Conservation (phyloP, 2,797 vertebrate species). For the Channallabes apus region DNA sequence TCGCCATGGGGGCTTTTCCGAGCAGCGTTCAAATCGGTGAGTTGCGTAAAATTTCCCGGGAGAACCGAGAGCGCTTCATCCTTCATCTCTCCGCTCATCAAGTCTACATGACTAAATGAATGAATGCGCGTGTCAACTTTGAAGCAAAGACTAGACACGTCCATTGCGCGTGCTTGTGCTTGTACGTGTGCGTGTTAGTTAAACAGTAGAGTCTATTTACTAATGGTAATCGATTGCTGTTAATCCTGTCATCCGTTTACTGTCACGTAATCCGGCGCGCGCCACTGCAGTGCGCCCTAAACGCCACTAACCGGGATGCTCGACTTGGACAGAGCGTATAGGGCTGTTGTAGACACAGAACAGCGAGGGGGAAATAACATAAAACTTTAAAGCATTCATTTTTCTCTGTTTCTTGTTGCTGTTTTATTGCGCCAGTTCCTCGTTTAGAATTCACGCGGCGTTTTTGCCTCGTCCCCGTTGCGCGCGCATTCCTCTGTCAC, state of each 20-base stretch:
- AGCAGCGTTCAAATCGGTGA: slow-evolving; percentile 99
- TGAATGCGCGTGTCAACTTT: slow-evolving; percentile 20
- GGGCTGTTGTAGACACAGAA: background rate
- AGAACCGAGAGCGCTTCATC: background rate
- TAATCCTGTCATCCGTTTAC: slow-evolving; percentile 16
- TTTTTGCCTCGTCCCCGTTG: background rate
- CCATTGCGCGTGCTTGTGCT: background rate
- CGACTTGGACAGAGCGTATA: background rate
- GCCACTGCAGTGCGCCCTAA: slow-evolving; percentile 60
- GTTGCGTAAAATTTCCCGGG: slow-evolving; percentile 34
- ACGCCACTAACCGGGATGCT: slow-evolving; percentile 48
- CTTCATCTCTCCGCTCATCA: background rate
- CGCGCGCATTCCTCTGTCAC: slow-evolving; percentile 36
- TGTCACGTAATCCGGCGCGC: slow-evolving; percentile 39
- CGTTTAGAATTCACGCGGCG: slow-evolving; percentile 11
- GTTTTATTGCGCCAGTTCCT: background rate
- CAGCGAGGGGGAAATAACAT: background rate
- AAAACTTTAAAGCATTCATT: slow-evolving; percentile 45
- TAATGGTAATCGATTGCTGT: slow-evolving; percentile 12
- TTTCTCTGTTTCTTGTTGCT: slow-evolving; percentile 2
- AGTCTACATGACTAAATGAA: background rate
- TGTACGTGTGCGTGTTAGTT: background rate
- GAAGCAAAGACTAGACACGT: background rate
- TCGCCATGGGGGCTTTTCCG: slow-evolving; percentile 97
- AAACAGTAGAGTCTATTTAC: background rate